phyloP scores from a whole-genome alignment of 2,797 vertebrate species.

The Poeciliopsis infans region DNA sequence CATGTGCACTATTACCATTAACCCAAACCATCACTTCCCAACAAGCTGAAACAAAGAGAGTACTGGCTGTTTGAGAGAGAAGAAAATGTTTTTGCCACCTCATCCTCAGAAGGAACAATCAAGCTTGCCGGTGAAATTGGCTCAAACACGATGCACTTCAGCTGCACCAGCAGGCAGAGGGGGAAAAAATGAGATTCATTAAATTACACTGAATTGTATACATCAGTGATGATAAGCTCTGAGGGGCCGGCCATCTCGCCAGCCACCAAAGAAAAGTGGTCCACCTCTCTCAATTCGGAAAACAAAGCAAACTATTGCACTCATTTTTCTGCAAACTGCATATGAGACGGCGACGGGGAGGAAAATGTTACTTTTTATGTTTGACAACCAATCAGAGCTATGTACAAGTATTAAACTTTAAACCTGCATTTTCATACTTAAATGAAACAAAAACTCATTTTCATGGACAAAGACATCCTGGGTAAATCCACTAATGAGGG shows the following conservation, averaged over 20 bases:
- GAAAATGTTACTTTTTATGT: constrained; percentile 5
- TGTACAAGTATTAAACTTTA: not conserved
- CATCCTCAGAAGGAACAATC: constrained; percentile 33
- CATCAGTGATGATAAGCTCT: constrained; percentile 69
- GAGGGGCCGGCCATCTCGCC: constrained; percentile 39
- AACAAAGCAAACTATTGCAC: constrained; percentile 41
- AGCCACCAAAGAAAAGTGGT: constrained; percentile 36
- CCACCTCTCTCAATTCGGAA: constrained; percentile 15
- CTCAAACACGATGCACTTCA: constrained; percentile 32
- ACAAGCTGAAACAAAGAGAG: constrained; percentile 13
- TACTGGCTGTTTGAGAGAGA: constrained; percentile 14
- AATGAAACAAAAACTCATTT: not conserved
- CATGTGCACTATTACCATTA: constrained; percentile 10
- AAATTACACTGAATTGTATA: constrained; percentile 68
- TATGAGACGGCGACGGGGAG: constrained; percentile 19
- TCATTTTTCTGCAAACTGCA: constrained; percentile 30
- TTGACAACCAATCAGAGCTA: not conserved
- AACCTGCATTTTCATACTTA: no score
- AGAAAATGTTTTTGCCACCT: constrained; percentile 13
- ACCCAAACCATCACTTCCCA: constrained; percentile 1
- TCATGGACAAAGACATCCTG: not conserved
- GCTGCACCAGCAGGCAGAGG: constrained; percentile 26
- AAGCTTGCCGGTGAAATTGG: constrained; percentile 32
- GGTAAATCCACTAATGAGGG: not conserved
- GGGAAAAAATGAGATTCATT: constrained; percentile 66